Evolutionary conservation across 2,888 invertebrate genomes (phyloP), one percentile per base, ranked within the genome.

Genomic region (Petrolisthes manimaculis): DNA sequence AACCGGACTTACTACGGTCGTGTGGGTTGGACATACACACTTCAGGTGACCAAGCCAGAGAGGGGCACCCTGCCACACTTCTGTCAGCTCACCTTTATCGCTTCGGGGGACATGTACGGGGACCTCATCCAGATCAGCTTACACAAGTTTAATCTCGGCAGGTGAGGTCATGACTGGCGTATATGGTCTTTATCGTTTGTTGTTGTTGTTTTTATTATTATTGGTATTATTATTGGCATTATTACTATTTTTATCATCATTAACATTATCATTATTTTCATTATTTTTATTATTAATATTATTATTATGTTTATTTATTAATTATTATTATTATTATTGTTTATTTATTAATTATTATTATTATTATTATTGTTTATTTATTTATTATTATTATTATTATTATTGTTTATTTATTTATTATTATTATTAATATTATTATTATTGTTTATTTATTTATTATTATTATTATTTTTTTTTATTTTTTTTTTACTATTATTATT

Each of bases 101-200:
- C 97, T 84, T 95, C 95, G 89, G 96, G 96, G 86, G 95, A 95
- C 69, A 95, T 95, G 92, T 96, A 96, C 93, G 96, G 96, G 21
- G 96, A 96, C 93, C 94, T 97, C 92, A 95, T 97, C 92, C 96
- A 96, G 96, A 93, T 97, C 92, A 96, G 96, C 86, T 96, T 97
- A 93, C 96, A 96, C 93, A 96, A 96, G 86, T 97, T 97, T 93
- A 96, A 96, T 56, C 96, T 97, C 88, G 97, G 97, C 75, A 95
- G 96, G 92, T 96, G 54, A 55, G 90, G 24, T 18, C 37, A 37
- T 37, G 37, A 0, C 37, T 37, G 37, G 37, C 37, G 37, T 37
- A 37, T 37, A 37, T 1, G 37, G 37, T 2, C 37, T 37, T 37
- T 37, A 1, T 37, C 37, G 0, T 2, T 37, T 37, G 37, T 37